These are phyloP conservation scores for Drosophila auraria DNA, from an alignment of 1,140 invertebrate species.

Conservation along the genomic window DNA sequence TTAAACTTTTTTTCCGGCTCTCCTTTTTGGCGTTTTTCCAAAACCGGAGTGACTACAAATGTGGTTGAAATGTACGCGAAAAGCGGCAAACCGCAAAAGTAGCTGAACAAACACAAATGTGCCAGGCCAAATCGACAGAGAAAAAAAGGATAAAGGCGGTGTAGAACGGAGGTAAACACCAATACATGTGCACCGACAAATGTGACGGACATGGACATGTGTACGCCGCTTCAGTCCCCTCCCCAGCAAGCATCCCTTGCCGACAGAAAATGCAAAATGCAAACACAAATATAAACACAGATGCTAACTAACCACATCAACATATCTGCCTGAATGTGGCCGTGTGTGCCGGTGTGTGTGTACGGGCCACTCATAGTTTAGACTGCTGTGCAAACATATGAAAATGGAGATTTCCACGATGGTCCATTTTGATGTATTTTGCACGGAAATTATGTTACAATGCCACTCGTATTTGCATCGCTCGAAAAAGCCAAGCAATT, in stretches of 20 bases:
- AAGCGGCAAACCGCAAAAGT: conserved; percentile 82
- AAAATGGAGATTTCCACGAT: conserved; percentile 65
- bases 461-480: conserved; percentile 61
- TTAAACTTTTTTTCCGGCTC: conserved; percentile 21
- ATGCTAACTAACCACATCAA: conserved; percentile 81
- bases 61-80: conserved; percentile 80
- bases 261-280: conserved; percentile 71
- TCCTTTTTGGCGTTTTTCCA: conserved; percentile 67
- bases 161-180: conserved; percentile 56
- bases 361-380: conserved; percentile 33
- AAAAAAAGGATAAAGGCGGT: conserved; percentile 34
- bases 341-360: neutral
- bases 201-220: conserved; percentile 67
- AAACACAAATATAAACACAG: conserved; percentile 81
- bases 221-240: conserved; percentile 6
- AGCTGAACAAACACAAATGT: conserved; percentile 81
- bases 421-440: conserved; percentile 77
- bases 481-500: conserved; percentile 32
- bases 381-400: conserved; percentile 52
- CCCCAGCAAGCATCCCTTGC: neutral
- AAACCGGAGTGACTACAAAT: conserved; percentile 76
- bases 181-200: conserved; percentile 44
- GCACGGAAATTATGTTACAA: conserved; percentile 77
- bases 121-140: conserved; percentile 69
- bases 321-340: conserved; percentile 15